phyloP scores from a whole-genome alignment of 1,140 invertebrate species.

The Apis dorsata region DNA sequence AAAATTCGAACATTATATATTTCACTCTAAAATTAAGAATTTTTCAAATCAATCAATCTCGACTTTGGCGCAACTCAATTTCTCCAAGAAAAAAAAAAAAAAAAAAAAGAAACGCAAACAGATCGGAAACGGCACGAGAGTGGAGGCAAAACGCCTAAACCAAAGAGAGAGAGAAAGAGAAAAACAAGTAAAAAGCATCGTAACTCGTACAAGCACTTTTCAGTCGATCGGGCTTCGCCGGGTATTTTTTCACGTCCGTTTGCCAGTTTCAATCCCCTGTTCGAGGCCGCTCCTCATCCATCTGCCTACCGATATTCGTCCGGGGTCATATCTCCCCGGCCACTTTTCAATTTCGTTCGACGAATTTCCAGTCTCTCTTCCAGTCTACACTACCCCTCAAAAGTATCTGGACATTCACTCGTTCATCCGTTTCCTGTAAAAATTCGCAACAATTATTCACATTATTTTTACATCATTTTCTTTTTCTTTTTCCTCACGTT shows the following conservation, averaged over 20 bases:
- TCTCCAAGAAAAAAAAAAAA: no score
- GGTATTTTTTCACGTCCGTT: conserved; percentile 64
- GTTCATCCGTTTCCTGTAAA: no score
- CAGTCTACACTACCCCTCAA: no score
- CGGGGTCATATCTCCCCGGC: conserved; percentile 57
- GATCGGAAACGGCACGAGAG: not conserved
- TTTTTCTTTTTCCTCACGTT: not conserved
- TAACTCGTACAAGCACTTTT: conserved; percentile 54
- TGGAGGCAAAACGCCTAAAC: not conserved
- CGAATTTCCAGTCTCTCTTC: conserved; percentile 28
- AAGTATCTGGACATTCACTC: no score
- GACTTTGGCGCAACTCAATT: no score
- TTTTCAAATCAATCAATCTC: no score
- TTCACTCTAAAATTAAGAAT: no score
- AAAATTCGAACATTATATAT: no score
- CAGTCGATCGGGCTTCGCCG: conserved; percentile 51
- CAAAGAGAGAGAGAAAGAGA: not conserved
- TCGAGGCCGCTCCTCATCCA: conserved; percentile 57
- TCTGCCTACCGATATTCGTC: conserved; percentile 62
- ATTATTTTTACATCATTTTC: no score
- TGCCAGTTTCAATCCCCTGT: conserved; percentile 57
- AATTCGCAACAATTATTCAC: no score
- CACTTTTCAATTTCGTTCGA: conserved; percentile 73
- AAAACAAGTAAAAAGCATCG: not conserved
- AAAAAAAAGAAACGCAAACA: not conserved